These are phyloP conservation scores for Ypsolopha sequella DNA, from an alignment of 2,888 invertebrate genomes.

Conservation along the genomic window DNA sequence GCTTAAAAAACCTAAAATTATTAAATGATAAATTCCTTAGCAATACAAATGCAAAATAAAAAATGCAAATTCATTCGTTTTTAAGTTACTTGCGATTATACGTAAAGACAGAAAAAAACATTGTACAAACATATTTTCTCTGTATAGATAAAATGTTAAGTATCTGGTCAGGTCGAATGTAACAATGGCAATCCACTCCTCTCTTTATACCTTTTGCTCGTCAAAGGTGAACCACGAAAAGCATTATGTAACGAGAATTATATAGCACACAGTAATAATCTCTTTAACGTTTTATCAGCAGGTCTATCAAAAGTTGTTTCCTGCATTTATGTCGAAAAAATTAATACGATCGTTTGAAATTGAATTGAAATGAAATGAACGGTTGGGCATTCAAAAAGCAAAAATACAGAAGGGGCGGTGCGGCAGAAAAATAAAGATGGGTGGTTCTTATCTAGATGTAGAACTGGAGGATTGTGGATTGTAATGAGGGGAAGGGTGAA, in stretches of 20 bases:
- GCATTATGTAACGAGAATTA: background rate
- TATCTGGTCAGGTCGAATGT: too few relatives aligned
- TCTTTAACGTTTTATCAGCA: conserved; percentile 44
- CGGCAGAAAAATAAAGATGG: conserved; percentile 54
- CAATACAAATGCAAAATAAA: too few relatives aligned
- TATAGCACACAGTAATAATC: conserved; percentile 6
- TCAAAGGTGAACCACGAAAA: background rate
- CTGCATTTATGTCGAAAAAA: conserved; percentile 42
- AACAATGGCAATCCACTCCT: too few relatives aligned
- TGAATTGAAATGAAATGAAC: conserved; percentile 63
- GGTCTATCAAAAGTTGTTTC: conserved; percentile 44
- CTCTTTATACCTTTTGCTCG: too few relatives aligned
- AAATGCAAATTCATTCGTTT: too few relatives aligned
- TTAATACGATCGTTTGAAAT: conserved; percentile 58
- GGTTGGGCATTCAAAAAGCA: conserved; percentile 38
- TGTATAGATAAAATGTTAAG: too few relatives aligned
- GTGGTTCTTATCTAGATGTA: conserved; percentile 62
- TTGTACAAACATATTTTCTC: too few relatives aligned
- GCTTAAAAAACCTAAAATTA: too few relatives aligned
- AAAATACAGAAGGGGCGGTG: conserved; percentile 35
- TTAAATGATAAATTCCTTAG: too few relatives aligned
- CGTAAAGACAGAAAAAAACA: too few relatives aligned
- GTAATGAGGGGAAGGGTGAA: conserved; percentile 61
- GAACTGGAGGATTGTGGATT: conserved; percentile 58
- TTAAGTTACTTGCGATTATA: too few relatives aligned